phyloP scores from a whole-genome alignment of 2,797 vertebrate species.

The Cuculus canorus region DNA sequence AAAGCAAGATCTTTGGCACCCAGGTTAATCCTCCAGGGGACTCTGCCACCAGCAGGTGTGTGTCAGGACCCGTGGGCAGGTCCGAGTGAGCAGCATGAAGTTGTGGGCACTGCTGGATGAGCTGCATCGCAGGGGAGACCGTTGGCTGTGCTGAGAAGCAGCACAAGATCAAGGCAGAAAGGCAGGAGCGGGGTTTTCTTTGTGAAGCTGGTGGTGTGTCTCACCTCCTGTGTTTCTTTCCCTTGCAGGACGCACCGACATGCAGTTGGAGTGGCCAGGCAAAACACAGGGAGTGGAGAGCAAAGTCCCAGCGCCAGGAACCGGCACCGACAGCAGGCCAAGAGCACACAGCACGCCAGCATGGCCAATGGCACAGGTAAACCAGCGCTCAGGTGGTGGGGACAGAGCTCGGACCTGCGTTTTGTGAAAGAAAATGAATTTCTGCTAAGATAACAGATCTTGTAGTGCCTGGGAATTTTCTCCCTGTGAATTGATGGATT shows the following conservation, averaged over 20 bases:
- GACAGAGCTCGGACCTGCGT: fast-evolving
- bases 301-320: constrained; percentile 68
- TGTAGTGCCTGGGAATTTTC: not conserved
- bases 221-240: not conserved
- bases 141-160: not conserved
- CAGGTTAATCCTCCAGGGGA: not conserved
- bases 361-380: constrained; percentile 75
- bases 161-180: fast-evolving
- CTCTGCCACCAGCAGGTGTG: not conserved
- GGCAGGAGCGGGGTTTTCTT: not conserved
- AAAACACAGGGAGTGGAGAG: constrained; percentile 61
- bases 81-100: not conserved
- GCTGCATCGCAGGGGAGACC: fast-evolving
- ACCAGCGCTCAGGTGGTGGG: fast-evolving
- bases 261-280: constrained; percentile 73
- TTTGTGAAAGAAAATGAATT: not conserved
- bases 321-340: constrained; percentile 73
- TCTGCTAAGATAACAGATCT: not conserved
- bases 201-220: not conserved
- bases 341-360: constrained; percentile 60
- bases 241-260: constrained; percentile 79
- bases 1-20: not conserved
- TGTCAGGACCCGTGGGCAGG: not conserved
- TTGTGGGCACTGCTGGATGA: not conserved
- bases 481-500: not conserved